A percentile compares a stretch with the other conserved stretches of the same genome.
Conservation (phyloP, 2,888 invertebrate species). For the Colletes collaris region DNA sequence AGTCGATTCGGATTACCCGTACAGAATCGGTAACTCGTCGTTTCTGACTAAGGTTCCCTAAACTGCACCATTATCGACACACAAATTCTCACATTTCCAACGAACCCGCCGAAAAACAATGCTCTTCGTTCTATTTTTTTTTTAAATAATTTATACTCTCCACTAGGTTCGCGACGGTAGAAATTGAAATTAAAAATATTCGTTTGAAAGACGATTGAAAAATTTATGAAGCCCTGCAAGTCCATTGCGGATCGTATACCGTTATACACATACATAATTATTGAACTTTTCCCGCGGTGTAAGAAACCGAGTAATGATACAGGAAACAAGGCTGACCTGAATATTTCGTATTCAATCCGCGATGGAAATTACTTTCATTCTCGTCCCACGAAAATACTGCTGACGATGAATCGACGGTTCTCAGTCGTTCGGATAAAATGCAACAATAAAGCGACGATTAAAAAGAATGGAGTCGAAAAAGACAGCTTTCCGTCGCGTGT, state of each 20-base stretch:
- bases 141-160: no score
- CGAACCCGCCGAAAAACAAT: no score
- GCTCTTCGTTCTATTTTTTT: no score
- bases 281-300: background rate
- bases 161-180: no score
- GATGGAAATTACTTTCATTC: slow-evolving; percentile 12
- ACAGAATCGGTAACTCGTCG: slow-evolving; percentile 4
- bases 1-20: slow-evolving; percentile 16
- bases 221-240: no score
- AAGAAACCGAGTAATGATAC: background rate
- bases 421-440: slow-evolving; percentile 31
- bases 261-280: background rate
- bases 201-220: no score
- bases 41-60: no score
- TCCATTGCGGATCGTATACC: no score
- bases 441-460: slow-evolving; percentile 44
- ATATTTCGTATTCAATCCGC: slow-evolving; percentile 23
- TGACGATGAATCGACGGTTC: slow-evolving; percentile 25
- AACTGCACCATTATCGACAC: no score
- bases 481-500: slow-evolving; percentile 18
- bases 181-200: no score
- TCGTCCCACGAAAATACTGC: background rate
- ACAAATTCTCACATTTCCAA: no score
- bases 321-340: slow-evolving; percentile 6
- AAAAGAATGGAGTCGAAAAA: slow-evolving; percentile 23